A percentile compares a stretch with the other conserved stretches of the same genome.
phyloP scores from a whole-genome alignment of 1,140 invertebrate genomes.

The Zeugodacus cucurbitae region DNA sequence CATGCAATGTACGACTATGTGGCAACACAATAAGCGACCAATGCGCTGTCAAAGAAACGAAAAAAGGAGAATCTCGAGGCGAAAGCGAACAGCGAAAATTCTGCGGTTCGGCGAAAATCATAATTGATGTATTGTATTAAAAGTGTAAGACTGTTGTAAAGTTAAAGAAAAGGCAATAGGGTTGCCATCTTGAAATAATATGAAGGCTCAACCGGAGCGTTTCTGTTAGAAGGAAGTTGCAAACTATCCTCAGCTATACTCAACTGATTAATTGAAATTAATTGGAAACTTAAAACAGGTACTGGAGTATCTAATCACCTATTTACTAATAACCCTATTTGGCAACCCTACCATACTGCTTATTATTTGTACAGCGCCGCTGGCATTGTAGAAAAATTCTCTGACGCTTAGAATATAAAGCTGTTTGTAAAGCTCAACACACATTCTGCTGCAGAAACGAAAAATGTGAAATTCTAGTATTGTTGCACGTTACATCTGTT shows the following conservation, averaged over 20 bases:
- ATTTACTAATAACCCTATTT: not conserved
- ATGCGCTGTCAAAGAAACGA: not conserved
- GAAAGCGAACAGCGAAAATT: not conserved
- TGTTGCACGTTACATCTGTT: not conserved
- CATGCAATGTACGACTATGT: not conserved
- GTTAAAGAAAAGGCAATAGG: not conserved
- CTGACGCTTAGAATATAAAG: not conserved
- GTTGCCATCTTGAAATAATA: not conserved
- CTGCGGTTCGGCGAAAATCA: not conserved
- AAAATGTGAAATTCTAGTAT: not conserved
- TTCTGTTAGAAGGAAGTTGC: not conserved
- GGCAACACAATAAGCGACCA: not conserved
- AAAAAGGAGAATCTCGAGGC: not conserved
- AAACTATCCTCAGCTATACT: no score
- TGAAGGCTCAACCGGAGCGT: not conserved
- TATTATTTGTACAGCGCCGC: not conserved
- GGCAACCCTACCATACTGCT: not conserved
- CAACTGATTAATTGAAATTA: not conserved
- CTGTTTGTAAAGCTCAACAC: not conserved
- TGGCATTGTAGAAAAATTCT: not conserved
- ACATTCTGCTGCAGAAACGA: not conserved
- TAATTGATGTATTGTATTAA: constrained; percentile 4
- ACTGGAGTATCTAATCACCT: not conserved
- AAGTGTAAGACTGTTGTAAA: not conserved
- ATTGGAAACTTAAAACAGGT: not conserved